A percentile compares a stretch with the other conserved stretches of the same genome.
Conservation (phyloP, 2,113 vertebrate genomes). For the Semicossyphus pulcher region DNA sequence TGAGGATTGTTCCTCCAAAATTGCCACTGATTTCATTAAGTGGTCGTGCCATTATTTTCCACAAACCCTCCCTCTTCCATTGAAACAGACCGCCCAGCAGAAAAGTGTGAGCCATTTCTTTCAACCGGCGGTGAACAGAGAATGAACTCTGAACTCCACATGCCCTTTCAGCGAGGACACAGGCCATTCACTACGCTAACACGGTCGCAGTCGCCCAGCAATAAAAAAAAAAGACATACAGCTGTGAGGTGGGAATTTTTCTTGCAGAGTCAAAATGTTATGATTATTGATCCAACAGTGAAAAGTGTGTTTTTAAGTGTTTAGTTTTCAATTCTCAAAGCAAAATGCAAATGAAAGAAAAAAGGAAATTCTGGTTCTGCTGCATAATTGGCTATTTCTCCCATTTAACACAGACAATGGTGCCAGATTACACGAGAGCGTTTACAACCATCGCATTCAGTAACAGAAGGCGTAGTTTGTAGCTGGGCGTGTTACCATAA, state of each 20-base stretch:
- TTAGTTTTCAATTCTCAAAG: slow-evolving; percentile 35
- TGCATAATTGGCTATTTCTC: slow-evolving; percentile 60
- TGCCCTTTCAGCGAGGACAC: slow-evolving; percentile 78
- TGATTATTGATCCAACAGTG: slow-evolving; percentile 58
- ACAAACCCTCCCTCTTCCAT: slow-evolving; percentile 52
- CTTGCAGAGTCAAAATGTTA: slow-evolving; percentile 56
- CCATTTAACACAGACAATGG: slow-evolving; percentile 56
- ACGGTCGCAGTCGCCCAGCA: slow-evolving; percentile 36
- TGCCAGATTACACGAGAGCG: slow-evolving; percentile 19
- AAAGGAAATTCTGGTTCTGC: slow-evolving; percentile 23
- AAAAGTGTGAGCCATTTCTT: slow-evolving; percentile 66
- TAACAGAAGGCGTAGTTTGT: slow-evolving; percentile 58
- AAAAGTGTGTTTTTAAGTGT: slow-evolving; percentile 27
- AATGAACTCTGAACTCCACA: slow-evolving; percentile 82
- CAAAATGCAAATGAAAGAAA: slow-evolving; percentile 47
- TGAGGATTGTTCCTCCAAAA: slow-evolving; percentile 54
- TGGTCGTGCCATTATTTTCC: slow-evolving; percentile 62
- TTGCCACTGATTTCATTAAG: slow-evolving; percentile 74
- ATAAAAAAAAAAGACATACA: slow-evolving; percentile 44
- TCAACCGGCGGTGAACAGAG: slow-evolving; percentile 77
- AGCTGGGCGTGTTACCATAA: slow-evolving; percentile 46
- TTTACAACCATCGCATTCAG: slow-evolving; percentile 42
- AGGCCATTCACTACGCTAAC: slow-evolving; percentile 68
- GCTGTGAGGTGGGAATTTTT: slow-evolving; percentile 35
- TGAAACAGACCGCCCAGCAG: slow-evolving; percentile 53